Base-by-base conservation (phyloP, 2,888 invertebrate genomes). In the Aquatica leii region DNA sequence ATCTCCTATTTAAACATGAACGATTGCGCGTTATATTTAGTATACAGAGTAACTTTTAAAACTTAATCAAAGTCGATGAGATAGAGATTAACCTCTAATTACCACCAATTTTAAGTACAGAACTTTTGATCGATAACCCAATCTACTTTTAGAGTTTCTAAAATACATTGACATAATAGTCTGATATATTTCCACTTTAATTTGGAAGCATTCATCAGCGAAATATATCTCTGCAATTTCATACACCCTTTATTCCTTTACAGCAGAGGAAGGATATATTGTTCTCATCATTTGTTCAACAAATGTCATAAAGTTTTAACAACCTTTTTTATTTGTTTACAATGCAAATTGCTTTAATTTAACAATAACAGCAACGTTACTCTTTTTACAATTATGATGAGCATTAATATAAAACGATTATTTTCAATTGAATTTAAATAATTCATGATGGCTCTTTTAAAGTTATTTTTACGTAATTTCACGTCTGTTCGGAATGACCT, bases 51-150 rank as follows among this genome's bases (percentile, higher is more conserved):
- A 58, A 53, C 53, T 24, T 20, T 35, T 21, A 14, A 48, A 59
- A 52, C 59, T 59, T 53, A 59, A 58, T 58, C 58, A 58, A 58
- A 49, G 60, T 55, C 49, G 48, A 55, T 24, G 48, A 57, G 50
- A 49, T n/a, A 31, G 35, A 46, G 60, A 60, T 60, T 60, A 60
- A 60, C 48, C 48, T 40, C 35, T 37, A 51, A 40, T 53, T 53
- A 53, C 52, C 37, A 24, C 14, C 54, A 60, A 54, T 60, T 48
- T 41, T 6, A 37, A 20, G 17, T 43, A 52, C 31, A 46, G 54
- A 49, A 46, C 54, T 49, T 54, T 60, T 60, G 54, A 60, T 60
- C 51, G 54, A 60, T 60, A 60, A 35, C 49, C 54, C 54, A 55
- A 54, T 60, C 54, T 53, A 59, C 50, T 51, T 50, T 40, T 14